Conservation (phyloP, 2,113 vertebrate species). For the Corydoras maculifer region DNA sequence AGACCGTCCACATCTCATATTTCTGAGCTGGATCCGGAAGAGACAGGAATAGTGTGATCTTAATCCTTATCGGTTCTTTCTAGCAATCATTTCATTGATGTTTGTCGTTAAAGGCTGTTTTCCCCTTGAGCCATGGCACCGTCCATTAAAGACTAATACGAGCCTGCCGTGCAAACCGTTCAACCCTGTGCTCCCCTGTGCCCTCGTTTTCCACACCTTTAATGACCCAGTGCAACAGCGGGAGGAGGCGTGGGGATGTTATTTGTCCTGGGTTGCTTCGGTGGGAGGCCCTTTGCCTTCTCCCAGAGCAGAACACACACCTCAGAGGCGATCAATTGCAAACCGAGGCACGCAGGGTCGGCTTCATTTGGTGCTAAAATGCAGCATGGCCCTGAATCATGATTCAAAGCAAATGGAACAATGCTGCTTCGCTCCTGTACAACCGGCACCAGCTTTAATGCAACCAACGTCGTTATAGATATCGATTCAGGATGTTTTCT, state of each 20-base stretch:
- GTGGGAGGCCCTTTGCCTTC: slow-evolving; percentile 23
- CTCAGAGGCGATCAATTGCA: slow-evolving; percentile 29
- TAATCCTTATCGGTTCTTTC: too few species aligned
- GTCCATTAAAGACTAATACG: slow-evolving; percentile 21
- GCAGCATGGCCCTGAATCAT: slow-evolving; percentile 13
- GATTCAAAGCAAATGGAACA: background rate
- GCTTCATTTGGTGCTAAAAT: slow-evolving; percentile 24
- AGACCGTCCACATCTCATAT: too few species aligned
- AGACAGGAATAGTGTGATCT: too few species aligned
- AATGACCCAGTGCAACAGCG: slow-evolving; percentile 29
- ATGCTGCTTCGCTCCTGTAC: background rate
- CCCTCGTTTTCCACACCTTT: slow-evolving; percentile 39
- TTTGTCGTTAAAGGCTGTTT: too few species aligned
- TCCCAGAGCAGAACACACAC: slow-evolving; percentile 22
- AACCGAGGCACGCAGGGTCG: slow-evolving; percentile 4
- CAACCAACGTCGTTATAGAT: too few species aligned
- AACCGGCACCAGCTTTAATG: background rate
- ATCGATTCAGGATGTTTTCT: too few species aligned
- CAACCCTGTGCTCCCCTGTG: slow-evolving; percentile 27
- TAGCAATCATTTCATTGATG: too few species aligned
- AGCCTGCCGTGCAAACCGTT: slow-evolving; percentile 25
- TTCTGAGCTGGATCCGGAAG: too few species aligned
- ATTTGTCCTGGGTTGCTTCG: slow-evolving; percentile 25
- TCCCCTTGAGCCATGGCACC: slow-evolving; percentile 11
- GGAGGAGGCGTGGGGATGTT: slow-evolving; percentile 24